Percentiles rank a stretch among this genome's conserved stretches.
phyloP scores from a whole-genome alignment of 30 jellyfish, hydroid and myxozoan species.

The Turritopsis rubra region DNA sequence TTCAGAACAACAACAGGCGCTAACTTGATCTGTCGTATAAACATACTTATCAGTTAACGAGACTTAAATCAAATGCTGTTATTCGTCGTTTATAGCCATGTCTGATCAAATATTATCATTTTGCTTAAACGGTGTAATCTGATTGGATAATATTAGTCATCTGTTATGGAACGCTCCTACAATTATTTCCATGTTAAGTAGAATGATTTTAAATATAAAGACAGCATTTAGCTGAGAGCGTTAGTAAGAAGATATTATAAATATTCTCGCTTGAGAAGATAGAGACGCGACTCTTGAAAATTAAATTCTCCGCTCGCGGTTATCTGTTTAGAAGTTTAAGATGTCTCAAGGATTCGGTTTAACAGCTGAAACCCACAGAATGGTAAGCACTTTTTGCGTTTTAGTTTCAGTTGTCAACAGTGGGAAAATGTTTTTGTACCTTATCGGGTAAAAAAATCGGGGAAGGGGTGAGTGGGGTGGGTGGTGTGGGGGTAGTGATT shows the following conservation, averaged over 20 bases:
- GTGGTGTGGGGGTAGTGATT: too few species aligned
- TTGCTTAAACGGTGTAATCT: background rate
- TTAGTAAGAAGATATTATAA: background rate
- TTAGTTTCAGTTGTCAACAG: too few species aligned
- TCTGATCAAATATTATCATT: background rate
- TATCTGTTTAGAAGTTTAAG: background rate
- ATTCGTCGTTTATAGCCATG: background rate
- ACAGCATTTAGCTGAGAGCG: background rate
- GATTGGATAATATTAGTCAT: background rate
- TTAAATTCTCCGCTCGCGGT: background rate
- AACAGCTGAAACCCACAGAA: conserved; percentile 72
- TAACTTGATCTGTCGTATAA: background rate
- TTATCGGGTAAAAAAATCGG: too few species aligned
- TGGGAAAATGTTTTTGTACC: too few species aligned
- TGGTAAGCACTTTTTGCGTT: conserved; percentile 17
- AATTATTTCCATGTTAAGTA: background rate
- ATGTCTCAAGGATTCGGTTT: conserved; percentile 71
- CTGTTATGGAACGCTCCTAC: background rate
- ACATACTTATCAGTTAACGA: background rate
- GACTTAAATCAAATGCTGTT: background rate
- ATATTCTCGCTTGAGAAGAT: too few species aligned
- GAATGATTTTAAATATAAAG: background rate
- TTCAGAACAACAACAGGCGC: background rate
- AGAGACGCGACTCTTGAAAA: background rate
- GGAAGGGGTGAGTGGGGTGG: too few species aligned